These are phyloP conservation scores for Neodiprion lecontei DNA, from an alignment of 1,140 invertebrate species.

Conservation along the genomic window DNA sequence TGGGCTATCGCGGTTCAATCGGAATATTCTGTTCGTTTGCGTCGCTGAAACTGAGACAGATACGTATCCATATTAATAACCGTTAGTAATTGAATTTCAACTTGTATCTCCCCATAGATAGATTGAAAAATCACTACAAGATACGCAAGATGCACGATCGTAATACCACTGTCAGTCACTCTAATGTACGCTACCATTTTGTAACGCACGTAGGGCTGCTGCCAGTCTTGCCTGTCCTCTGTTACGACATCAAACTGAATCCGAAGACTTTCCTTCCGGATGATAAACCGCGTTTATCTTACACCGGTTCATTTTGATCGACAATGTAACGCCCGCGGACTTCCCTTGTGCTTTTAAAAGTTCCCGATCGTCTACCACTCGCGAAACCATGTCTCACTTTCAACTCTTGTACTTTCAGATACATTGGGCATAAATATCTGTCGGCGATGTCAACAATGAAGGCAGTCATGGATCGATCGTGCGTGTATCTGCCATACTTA, in stretches of 20 bases:
- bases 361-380: neutral
- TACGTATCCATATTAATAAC: constrained; percentile 1
- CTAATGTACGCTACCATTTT: neutral
- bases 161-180: neutral
- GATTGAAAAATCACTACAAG: neutral
- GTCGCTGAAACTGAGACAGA: neutral
- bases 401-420: neutral
- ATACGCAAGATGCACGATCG: neutral
- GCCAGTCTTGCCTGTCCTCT: neutral
- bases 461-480: neutral
- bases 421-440: neutral
- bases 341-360: neutral
- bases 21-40: neutral
- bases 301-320: neutral
- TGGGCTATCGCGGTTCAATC: neutral
- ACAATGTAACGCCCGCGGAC: neutral
- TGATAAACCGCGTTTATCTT: neutral
- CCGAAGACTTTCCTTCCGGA: neutral
- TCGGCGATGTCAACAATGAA: neutral
- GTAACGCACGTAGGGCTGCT: neutral
- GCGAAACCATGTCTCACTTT: neutral
- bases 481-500: too few species aligned
- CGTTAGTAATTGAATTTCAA: neutral
- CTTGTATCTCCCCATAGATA: neutral
- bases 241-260: neutral